Evolutionary conservation across 2,113 vertebrate species (phyloP), one percentile per base, ranked within the genome.

Genomic region (Peromyscus maniculatus): DNA sequence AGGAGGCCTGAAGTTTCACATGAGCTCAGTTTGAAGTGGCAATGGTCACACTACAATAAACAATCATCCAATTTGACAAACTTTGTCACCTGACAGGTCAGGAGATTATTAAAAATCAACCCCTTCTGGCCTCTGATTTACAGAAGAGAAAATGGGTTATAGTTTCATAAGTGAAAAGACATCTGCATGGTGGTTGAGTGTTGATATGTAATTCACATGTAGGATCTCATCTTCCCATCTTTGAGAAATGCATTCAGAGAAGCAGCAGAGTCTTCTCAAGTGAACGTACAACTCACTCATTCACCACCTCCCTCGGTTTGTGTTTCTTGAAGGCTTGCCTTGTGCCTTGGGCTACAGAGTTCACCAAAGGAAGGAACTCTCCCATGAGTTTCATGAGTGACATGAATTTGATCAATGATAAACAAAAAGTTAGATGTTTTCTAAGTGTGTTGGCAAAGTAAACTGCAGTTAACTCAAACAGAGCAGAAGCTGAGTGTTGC

Each of bases 1-100:
- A 96, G 95, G 90, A 97, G 89, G 87, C 95, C 93, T 89, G 69
- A 97, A 97, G 97, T 97, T 96, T 97, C 95, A 91, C 93, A 92
- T 52, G 89, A 97, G 92, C 97, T 97, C 72, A 59, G 87, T 97
- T 98, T 92, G 93, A 97, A 97, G 94, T 86, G 71, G 87, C 80
- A 96, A 95, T 93, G 84, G 91, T 89, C 91, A 95, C 2, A 9
- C 84, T 93, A 91, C 13, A 28, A 93, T 93, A 94, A 97, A 97
- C 39, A 96, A 67, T 91, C 89, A 43, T 96, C 28, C 74, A 55
- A 31, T 39, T 74, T 74, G 71, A 74, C 71, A 39, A 74, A 74
- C 71, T 74, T 39, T 74, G 8, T 94, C 94, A 82, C 7, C n/a
- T 69, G 75, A 55, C 21, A 96, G 69, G 57, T 93, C 87, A 74